Evolutionary conservation across 2,888 invertebrate genomes (phyloP).

Genomic region (Ectemnius continuus): DNA sequence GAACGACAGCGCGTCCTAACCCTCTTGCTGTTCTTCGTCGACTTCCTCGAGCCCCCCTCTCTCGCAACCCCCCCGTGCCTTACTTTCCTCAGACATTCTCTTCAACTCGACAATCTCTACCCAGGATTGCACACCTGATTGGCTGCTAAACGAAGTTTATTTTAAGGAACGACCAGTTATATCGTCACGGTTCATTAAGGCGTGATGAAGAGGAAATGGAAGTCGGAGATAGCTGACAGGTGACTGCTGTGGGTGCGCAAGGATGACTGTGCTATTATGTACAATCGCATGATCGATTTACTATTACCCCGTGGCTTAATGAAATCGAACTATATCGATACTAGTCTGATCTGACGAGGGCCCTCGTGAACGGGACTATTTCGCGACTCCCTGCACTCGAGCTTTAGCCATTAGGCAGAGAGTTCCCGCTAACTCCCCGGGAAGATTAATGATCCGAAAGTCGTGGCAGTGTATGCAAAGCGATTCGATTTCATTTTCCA

Average conservation of each 20-base stretch:
- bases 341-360: no score
- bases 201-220: slow-evolving; percentile 28
- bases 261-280: slow-evolving; percentile 24
- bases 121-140: slow-evolving; percentile 46
- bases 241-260: slow-evolving; percentile 33
- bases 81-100: slow-evolving; percentile 16
- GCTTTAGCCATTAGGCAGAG: no score
- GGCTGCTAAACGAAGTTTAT: slow-evolving; percentile 49
- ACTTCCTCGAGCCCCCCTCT: slow-evolving; percentile 20
- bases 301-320: slow-evolving; percentile 5
- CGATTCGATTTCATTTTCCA: no score
- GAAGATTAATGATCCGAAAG: no score
- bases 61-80: slow-evolving; percentile 23
- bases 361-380: no score
- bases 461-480: no score
- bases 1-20: slow-evolving; percentile 46
- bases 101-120: no score
- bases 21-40: background rate
- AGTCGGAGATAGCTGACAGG: slow-evolving; percentile 31
- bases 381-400: no score
- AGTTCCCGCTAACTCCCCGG: no score
- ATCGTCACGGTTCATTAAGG: slow-evolving; percentile 32
- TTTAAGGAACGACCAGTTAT: slow-evolving; percentile 28
- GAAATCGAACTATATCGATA: no score
- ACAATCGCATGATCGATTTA: background rate